Evolutionary conservation across 2,797 vertebrate species (phyloP).

Genomic region (Sebastes vulpes): DNA sequence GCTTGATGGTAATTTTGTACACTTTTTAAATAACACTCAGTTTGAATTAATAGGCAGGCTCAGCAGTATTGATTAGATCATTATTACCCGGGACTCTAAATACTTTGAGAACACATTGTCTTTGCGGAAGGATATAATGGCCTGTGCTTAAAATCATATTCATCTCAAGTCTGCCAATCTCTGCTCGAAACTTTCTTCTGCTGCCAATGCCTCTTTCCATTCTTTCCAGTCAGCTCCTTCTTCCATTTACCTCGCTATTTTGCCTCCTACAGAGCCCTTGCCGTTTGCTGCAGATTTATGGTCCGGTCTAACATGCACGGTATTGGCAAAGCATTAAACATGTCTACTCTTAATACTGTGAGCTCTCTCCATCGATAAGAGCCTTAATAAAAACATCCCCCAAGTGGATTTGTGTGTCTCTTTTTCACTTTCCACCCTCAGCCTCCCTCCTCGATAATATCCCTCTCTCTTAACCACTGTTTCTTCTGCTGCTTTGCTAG

Average conservation of each 20-base stretch:
- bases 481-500: slow-evolving; percentile 55
- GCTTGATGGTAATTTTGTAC: slow-evolving; percentile 12
- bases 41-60: slow-evolving; percentile 13
- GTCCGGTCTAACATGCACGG: slow-evolving; percentile 79
- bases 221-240: slow-evolving; percentile 67
- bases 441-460: slow-evolving; percentile 39
- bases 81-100: slow-evolving; percentile 24
- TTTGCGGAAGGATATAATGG: slow-evolving; percentile 40
- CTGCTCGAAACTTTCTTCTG: slow-evolving; percentile 59
- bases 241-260: slow-evolving; percentile 71
- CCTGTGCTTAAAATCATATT: slow-evolving; percentile 52
- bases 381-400: slow-evolving; percentile 89
- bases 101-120: slow-evolving; percentile 29
- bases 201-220: slow-evolving; percentile 56
- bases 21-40: slow-evolving; percentile 15
- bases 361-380: slow-evolving; percentile 87
- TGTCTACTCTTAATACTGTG: slow-evolving; percentile 87
- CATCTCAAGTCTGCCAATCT: slow-evolving; percentile 50
- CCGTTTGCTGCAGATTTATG: slow-evolving; percentile 85
- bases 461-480: slow-evolving; percentile 48
- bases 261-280: slow-evolving; percentile 62
- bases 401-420: slow-evolving; percentile 80
- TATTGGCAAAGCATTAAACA: slow-evolving; percentile 91
- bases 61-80: slow-evolving; percentile 42
- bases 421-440: slow-evolving; percentile 67